These are phyloP conservation scores for Sclerurus mexicanus DNA, from an alignment of 2,113 vertebrate species.

Conservation along the genomic window DNA sequence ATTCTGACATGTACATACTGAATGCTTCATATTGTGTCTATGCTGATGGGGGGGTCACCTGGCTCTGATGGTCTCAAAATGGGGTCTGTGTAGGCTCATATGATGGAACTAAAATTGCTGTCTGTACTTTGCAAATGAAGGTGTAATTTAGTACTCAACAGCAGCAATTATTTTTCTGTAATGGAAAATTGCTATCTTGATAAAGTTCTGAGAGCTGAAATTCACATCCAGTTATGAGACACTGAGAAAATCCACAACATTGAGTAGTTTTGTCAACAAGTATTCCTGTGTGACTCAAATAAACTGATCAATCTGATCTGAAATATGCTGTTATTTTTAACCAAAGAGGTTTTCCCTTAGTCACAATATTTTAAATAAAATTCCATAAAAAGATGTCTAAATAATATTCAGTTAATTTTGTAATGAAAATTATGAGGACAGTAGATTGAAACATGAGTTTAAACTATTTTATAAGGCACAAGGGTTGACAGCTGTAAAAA, in stretches of 20 bases:
- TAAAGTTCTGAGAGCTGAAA: neutral
- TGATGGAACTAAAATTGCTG: neutral
- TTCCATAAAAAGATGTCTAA: neutral
- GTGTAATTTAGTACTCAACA: neutral
- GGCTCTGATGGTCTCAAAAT: neutral
- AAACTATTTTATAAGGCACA: neutral
- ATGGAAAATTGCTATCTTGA: neutral
- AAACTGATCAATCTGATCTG: neutral
- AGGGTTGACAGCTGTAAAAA: neutral
- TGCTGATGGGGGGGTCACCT: neutral
- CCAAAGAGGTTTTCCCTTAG: neutral
- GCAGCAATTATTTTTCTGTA: neutral
- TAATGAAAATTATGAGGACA: neutral
- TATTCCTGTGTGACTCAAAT: neutral
- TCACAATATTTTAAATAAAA: neutral
- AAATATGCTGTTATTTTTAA: neutral
- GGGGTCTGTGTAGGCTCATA: neutral
- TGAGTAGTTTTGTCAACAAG: neutral
- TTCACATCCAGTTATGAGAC: neutral
- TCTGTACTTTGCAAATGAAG: neutral
- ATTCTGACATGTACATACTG: neutral
- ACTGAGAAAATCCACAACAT: neutral
- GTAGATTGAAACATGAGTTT: neutral
- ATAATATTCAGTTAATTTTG: neutral
- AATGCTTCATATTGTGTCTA: neutral